Conservation (phyloP, 2,113 vertebrate genomes). For the Pleuronectes platessa region DNA sequence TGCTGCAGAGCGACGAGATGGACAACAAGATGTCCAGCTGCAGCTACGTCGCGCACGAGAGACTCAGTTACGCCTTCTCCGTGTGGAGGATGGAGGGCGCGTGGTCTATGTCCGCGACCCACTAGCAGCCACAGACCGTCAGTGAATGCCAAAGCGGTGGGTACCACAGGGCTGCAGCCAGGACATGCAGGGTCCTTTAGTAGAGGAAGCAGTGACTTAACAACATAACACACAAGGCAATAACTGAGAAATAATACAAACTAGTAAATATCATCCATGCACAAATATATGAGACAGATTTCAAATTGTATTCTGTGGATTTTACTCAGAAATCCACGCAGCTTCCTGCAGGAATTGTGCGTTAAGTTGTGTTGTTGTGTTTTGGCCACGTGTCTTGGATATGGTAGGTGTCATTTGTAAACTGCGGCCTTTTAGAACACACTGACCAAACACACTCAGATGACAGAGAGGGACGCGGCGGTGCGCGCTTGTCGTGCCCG, state of each 20-base stretch:
- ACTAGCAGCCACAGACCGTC: constrained; percentile 71
- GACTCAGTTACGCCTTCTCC: constrained; percentile 87
- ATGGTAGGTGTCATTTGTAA: constrained; percentile 11
- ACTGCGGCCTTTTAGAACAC: too few relatives aligned
- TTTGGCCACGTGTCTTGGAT: constrained; percentile 15
- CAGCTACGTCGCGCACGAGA: constrained; percentile 87
- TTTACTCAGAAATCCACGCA: not conserved
- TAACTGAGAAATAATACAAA: too few relatives aligned
- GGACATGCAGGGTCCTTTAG: too few relatives aligned
- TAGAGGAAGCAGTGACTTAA: too few relatives aligned
- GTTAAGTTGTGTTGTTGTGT: not conserved
- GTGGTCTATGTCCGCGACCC: constrained; percentile 87
- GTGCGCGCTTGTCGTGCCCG: too few relatives aligned
- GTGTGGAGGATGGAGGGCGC: constrained; percentile 89
- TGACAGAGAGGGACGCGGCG: too few relatives aligned
- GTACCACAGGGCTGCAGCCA: constrained; percentile 40
- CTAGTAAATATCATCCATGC: too few relatives aligned
- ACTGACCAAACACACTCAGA: too few relatives aligned
- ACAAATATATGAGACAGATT: not conserved
- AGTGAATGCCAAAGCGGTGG: constrained; percentile 77
- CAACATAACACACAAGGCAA: too few relatives aligned
- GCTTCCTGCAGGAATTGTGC: too few relatives aligned
- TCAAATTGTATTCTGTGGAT: too few relatives aligned
- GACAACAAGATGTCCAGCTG: constrained; percentile 89
- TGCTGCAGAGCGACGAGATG: constrained; percentile 89